Percentiles rank a stretch among this genome's conserved stretches.
Evolutionary conservation across 2,888 invertebrate species (phyloP).

Genomic region (Xestia xanthographa): DNA sequence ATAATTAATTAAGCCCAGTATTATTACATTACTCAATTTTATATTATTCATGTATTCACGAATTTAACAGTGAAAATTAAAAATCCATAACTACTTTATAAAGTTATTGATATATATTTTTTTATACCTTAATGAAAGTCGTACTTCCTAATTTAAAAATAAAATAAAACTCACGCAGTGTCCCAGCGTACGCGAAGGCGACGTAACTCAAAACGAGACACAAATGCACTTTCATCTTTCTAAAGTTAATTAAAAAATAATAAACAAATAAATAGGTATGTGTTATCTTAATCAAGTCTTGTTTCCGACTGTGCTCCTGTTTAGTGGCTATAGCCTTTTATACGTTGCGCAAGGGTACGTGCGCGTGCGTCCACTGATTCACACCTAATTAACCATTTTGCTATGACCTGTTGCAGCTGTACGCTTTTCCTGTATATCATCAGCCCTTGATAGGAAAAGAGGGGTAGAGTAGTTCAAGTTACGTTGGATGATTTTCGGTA

Average conservation of each 20-base stretch:
- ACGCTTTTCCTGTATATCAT: constrained; percentile 41
- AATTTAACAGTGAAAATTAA: background rate
- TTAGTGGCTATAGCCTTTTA: constrained; percentile 66
- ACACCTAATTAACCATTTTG: constrained; percentile 61
- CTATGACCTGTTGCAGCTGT: constrained; percentile 47
- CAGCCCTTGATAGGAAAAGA: constrained; percentile 7
- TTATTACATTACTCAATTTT: background rate
- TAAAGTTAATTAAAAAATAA: constrained; percentile 56
- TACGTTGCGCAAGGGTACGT: constrained; percentile 70
- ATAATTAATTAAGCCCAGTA: background rate
- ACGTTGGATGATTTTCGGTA: background rate
- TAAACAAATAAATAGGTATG: constrained; percentile 52
- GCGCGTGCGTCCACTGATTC: constrained; percentile 51
- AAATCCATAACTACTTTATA: background rate
- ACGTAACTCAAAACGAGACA: constrained; percentile 71
- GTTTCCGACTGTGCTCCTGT: constrained; percentile 62
- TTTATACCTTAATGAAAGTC: background rate
- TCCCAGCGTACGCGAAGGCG: constrained; percentile 71
- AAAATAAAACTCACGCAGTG: constrained; percentile 78
- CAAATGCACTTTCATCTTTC: constrained; percentile 77
- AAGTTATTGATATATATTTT: too few relatives aligned
- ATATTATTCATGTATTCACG: background rate
- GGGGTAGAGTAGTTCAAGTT: constrained; percentile 24
- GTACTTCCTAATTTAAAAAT: background rate
- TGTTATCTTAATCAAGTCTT: constrained; percentile 42